Percentiles rank a stretch among this genome's conserved stretches.
Evolutionary conservation across 2,888 invertebrate genomes (phyloP).

Genomic region (Drosophila austrosaltans): DNA sequence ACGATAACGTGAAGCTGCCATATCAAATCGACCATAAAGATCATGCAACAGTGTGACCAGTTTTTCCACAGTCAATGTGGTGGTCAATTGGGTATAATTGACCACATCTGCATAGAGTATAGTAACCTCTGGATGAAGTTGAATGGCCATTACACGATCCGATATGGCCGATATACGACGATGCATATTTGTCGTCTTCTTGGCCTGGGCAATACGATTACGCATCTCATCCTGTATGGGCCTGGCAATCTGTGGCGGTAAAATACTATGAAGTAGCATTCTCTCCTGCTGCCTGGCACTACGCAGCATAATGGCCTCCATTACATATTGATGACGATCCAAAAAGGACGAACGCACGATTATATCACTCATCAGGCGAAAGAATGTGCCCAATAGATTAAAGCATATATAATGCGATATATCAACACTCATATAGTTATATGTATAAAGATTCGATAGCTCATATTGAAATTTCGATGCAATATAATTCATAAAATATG

Average conservation of each 20-base stretch:
- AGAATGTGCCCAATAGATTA: conserved; percentile 53
- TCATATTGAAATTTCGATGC: not conserved
- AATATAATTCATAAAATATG: conserved; percentile 10
- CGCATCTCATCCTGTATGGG: conserved; percentile 86
- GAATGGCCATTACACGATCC: conserved; percentile 85
- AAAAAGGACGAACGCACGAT: conserved; percentile 60
- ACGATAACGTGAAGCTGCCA: conserved; percentile 91
- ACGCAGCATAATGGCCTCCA: conserved; percentile 42
- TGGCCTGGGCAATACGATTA: conserved; percentile 82
- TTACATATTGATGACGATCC: conserved; percentile 57
- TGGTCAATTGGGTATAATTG: conserved; percentile 91
- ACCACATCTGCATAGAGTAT: conserved; percentile 97
- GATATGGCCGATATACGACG: not conserved
- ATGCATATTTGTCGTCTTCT: accelerated
- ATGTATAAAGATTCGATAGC: not conserved
- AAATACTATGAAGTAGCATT: conserved; percentile 90
- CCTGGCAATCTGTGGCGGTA: conserved; percentile 92
- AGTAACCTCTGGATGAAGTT: conserved; percentile 93
- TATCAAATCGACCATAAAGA: conserved; percentile 95
- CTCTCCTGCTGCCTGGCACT: conserved; percentile 46
- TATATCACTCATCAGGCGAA: conserved; percentile 50
- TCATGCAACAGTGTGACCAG: conserved; percentile 95
- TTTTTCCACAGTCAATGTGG: conserved; percentile 90
- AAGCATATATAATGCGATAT: conserved; percentile 34
- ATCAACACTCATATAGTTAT: conserved; percentile 15